These are phyloP conservation scores for Xestobium rufovillosum DNA, from an alignment of 2,888 invertebrate species.

Conservation along the genomic window DNA sequence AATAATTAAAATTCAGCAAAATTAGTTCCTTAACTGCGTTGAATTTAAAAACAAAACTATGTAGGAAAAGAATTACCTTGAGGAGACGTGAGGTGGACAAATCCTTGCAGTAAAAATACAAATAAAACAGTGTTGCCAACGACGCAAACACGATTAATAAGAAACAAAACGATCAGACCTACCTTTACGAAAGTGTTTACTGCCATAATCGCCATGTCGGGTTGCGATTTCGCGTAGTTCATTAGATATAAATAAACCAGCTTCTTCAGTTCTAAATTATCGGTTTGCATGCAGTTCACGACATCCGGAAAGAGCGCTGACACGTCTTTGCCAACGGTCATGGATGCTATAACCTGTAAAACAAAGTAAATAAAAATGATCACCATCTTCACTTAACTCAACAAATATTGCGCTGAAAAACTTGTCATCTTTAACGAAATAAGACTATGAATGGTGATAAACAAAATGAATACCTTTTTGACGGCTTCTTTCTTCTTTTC, in stretches of 20 bases:
- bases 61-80: slow-evolving; percentile 46
- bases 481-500: slow-evolving; percentile 99
- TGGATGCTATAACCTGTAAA: slow-evolving; percentile 90
- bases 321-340: slow-evolving; percentile 99
- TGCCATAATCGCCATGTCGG: slow-evolving; percentile 99
- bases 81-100: slow-evolving; percentile 60
- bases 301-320: slow-evolving; percentile 98
- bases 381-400: too few relatives aligned
- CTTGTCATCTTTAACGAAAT: background rate
- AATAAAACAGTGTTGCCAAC: slow-evolving; percentile 24
- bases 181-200: slow-evolving; percentile 99
- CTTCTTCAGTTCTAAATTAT: slow-evolving; percentile 97
- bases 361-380: background rate
- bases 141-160: slow-evolving; percentile 19
- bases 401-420: too few relatives aligned
- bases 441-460: background rate
- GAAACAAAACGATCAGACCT: slow-evolving; percentile 32
- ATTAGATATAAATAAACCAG: slow-evolving; percentile 96
- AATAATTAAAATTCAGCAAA: too few relatives aligned
- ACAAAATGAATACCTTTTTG: slow-evolving; percentile 69
- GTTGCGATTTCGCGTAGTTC: slow-evolving; percentile 99
- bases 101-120: slow-evolving; percentile 46
- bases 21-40: too few relatives aligned
- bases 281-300: slow-evolving; percentile 99
- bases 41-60: too few relatives aligned